Conservation (phyloP, 2,797 vertebrate species). For the Hydrophis major region DNA sequence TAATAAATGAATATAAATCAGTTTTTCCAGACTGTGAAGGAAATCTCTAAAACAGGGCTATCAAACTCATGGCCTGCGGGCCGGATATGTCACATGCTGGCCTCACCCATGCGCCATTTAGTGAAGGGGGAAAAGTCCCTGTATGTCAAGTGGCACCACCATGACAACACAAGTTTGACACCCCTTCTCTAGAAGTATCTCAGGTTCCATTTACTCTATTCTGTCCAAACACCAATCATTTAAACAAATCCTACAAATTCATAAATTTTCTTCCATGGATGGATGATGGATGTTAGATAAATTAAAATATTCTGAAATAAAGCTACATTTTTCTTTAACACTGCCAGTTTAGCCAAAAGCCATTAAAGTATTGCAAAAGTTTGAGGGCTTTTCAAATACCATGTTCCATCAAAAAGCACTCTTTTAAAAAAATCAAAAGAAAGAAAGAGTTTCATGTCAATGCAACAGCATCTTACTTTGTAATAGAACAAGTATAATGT, state of each 20-base stretch:
- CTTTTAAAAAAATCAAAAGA: background rate
- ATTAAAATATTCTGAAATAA: background rate
- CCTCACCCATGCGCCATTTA: no score
- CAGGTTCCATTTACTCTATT: background rate
- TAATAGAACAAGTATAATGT: slow-evolving; percentile 2
- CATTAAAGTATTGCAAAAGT: background rate
- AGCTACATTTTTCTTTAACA: background rate
- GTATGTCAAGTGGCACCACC: no score
- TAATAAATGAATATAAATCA: background rate
- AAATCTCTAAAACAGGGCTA: background rate
- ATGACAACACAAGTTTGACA: no score
- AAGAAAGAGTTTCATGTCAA: background rate
- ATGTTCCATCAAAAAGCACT: background rate
- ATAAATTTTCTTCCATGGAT: background rate
- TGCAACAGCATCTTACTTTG: slow-evolving; percentile 1
- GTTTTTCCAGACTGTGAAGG: background rate
- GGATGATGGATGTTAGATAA: background rate
- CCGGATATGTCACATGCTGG: no score
- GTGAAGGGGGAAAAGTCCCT: no score
- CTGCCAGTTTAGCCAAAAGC: slow-evolving; percentile 8
- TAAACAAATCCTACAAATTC: background rate
- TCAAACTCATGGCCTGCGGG: no score
- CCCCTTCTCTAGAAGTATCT: background rate
- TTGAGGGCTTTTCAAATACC: slow-evolving; percentile 18
- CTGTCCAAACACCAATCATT: background rate